Evolutionary conservation across 2,113 vertebrate genomes (phyloP).

Genomic region (Cottus gobio): DNA sequence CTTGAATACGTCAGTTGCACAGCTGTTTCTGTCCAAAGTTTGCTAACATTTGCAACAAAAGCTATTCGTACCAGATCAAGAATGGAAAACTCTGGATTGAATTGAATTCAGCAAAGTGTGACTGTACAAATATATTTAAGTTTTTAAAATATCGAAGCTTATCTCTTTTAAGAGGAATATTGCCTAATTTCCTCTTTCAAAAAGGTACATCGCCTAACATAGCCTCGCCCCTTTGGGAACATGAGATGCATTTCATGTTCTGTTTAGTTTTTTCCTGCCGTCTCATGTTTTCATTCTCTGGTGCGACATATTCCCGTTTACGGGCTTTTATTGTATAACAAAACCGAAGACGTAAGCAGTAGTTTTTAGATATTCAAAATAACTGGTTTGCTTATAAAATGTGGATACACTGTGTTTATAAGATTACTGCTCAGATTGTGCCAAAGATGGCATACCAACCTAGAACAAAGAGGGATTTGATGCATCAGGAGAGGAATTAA

Average conservation of each 20-base stretch:
- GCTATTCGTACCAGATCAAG: not conserved
- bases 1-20: not conserved
- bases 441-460: slow-evolving; percentile 18
- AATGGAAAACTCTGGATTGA: not conserved
- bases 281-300: slow-evolving; percentile 8
- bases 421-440: slow-evolving; percentile 37
- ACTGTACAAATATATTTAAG: not conserved
- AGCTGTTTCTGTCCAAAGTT: not conserved
- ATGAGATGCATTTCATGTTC: not conserved
- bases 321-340: not conserved
- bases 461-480: slow-evolving; percentile 49
- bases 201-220: not conserved
- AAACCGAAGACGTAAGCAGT: slow-evolving; percentile 33
- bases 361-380: slow-evolving; percentile 58
- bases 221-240: not conserved
- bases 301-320: not conserved
- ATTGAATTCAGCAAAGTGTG: not conserved
- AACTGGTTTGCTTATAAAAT: slow-evolving; percentile 45
- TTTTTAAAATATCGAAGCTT: not conserved
- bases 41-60: not conserved
- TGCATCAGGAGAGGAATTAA: slow-evolving; percentile 5
- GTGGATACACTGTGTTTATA: slow-evolving; percentile 48
- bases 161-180: not conserved
- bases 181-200: not conserved
- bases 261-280: not conserved